phyloP scores from a whole-genome alignment of 2,113 vertebrate genomes.

The Piprites chloris region DNA sequence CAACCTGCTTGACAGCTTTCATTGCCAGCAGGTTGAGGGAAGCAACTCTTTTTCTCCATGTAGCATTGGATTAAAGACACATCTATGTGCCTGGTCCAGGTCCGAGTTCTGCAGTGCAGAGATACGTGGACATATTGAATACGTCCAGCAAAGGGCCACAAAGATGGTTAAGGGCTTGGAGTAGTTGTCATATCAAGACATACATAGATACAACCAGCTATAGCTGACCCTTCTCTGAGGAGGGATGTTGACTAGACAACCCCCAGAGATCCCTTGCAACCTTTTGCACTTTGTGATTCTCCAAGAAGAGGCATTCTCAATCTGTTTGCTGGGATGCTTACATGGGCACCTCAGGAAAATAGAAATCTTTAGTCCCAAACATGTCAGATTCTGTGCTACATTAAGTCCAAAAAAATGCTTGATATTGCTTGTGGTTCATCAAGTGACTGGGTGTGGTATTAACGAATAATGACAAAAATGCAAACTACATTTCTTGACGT shows the following conservation, averaged over 20 bases:
- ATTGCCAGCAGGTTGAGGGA: neutral
- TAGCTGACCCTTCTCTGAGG: neutral
- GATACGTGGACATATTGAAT: too few species aligned
- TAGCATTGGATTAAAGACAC: neutral
- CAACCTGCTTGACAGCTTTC: neutral
- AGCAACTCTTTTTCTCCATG: neutral
- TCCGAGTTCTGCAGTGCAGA: neutral
- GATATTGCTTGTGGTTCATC: neutral
- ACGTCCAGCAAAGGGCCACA: neutral
- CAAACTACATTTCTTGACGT: neutral
- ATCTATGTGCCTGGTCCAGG: rapidly evolving
- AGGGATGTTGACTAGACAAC: neutral
- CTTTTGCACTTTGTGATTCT: neutral
- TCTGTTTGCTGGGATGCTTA: neutral
- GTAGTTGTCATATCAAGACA: neutral
- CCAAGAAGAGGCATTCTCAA: neutral
- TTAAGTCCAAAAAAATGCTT: neutral
- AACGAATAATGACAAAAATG: neutral
- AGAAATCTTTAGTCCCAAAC: neutral
- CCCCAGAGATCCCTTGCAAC: neutral
- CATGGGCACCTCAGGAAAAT: neutral
- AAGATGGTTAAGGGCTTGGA: neutral
- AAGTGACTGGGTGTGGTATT: neutral
- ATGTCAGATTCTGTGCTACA: neutral
- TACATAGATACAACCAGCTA: neutral